Percentiles rank a stretch among this genome's conserved stretches.
Conservation (phyloP, 2,888 invertebrate genomes). For the Smittia sp. region DNA sequence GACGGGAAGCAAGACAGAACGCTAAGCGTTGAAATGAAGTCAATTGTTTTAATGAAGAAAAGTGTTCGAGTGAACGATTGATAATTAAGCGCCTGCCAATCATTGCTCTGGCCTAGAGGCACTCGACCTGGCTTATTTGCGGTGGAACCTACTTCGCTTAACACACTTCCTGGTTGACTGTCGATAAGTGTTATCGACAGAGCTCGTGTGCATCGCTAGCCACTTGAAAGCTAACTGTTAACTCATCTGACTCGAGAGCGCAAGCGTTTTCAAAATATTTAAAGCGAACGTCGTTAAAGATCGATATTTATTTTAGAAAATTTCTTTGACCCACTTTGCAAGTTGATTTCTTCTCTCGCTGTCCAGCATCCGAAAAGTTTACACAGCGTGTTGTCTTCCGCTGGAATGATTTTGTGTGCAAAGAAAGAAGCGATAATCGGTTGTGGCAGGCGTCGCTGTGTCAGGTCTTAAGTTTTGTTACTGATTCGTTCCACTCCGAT, state of each 20-base stretch:
- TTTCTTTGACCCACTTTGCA: slow-evolving; percentile 39
- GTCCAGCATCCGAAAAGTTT: slow-evolving; percentile 33
- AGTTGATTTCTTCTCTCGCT: neutral
- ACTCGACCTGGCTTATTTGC: neutral
- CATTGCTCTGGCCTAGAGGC: neutral
- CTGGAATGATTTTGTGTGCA: neutral
- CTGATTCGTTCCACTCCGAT: too few species aligned
- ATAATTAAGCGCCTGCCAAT: slow-evolving; percentile 1
- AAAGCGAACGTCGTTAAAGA: slow-evolving; percentile 13
- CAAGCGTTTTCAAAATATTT: slow-evolving; percentile 4
- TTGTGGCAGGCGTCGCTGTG: too few species aligned
- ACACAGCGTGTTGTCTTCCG: neutral
- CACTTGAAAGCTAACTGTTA: slow-evolving; percentile 2
- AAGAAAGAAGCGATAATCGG: neutral
- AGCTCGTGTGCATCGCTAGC: neutral
- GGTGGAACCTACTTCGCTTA: neutral
- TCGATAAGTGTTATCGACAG: slow-evolving; percentile 5
- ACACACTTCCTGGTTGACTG: slow-evolving; percentile 2
- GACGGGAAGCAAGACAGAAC: too few species aligned
- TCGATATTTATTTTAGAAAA: slow-evolving; percentile 40
- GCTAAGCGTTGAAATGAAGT: neutral
- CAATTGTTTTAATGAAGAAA: neutral
- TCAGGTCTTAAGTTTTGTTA: too few species aligned
- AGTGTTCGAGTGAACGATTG: neutral
- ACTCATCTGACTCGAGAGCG: neutral